Evolutionary conservation across 2,797 vertebrate species (phyloP), one percentile per base, ranked within the genome.

Genomic region (Megalops cyprinoides): DNA sequence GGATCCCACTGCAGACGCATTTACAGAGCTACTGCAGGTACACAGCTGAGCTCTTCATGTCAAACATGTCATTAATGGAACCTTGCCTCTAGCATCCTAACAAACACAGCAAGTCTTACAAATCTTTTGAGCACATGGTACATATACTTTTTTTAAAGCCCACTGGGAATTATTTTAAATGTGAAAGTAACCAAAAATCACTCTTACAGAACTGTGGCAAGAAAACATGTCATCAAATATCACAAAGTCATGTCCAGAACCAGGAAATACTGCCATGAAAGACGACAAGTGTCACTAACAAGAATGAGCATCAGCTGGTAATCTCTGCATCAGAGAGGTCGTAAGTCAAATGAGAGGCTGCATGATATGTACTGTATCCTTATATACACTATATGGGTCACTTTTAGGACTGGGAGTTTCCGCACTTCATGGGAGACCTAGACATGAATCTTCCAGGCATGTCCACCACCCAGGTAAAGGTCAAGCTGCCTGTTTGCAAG

Each of bases 381-480:
- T 5, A 15, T 37, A 23, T 56, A 15, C 48, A 15, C n/a, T 76
- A 20, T 51, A 4, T 53, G 74, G 73, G n/a, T 46, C 28, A 89
- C 82, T 77, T 79, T 82, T 91, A 99, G 98, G 98, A 99, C 87
- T 99, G 98, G 98, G 97, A 99, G 86, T 99, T 99, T 90, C 98
- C 98, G 77, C 97, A 99, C 85, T 99, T 99, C 91, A 98, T 99
- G 97, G 98, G 97, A 25, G 96, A 98, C 87, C 94, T 99, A 79
- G 97, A 99, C 87, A 95, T 99, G 86, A 99, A 99, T 90, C 95
- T 99, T 53, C 98, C 98, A 2, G 98, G 98, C 9, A 91, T 99
- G 87, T 95, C 97, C 55, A 98, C 97, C 15, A 95, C 97, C 20
- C 97, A 98, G 28, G 95, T 99, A 87, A 97, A 97, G 85, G 95